Base-by-base conservation (phyloP, 2,113 vertebrate genomes). In the Ranitomeya imitator region DNA sequence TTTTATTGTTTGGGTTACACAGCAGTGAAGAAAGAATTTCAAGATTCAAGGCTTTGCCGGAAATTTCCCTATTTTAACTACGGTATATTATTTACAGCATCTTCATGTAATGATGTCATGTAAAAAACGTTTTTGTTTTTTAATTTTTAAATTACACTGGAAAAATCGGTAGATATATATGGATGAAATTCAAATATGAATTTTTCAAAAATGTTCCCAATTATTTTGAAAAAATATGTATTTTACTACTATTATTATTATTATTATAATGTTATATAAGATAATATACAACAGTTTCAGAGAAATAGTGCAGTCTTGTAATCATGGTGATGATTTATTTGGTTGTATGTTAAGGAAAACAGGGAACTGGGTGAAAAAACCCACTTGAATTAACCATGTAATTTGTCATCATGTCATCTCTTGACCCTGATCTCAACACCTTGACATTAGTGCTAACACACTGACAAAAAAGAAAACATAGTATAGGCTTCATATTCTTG, bases 341-440 rank as follows among this genome's bases (percentile, higher is more conserved):
- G 23, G 23, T 69, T 69, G 55, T 57, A 57, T 9, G 65, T 6
- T 69, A 3, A 71, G 7, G 14, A 71, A 71, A 15, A 71, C 7
- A 71, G 0, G 23, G 69, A 71, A 31, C 26, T 71, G 23, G 23
- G 1, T 71, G 13, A 31, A 3, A 3, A 71, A 71, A 71, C 1
- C 37, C 13, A 26, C 12, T 26, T 69, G n/a, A 37, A 12, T 8
- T 3, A 71, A 71, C 14, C 26, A 12, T 69, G 4, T 13, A 13
- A 23, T 52, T 76, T 76, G 73, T 76, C 45, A 76, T 76, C 71
- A 74, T 51, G 71, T 74, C 15, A 45, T 74, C 73, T 52, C 19
- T 45, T 21, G 37, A 19, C 73, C 18, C 73, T 76, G 45, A 51
- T 76, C 19, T 52, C 73, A 19, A 7, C 45, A 19, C 45, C 45